Conservation (phyloP, 2,113 vertebrate genomes). For the Rhinolophus ferrumequinum region DNA sequence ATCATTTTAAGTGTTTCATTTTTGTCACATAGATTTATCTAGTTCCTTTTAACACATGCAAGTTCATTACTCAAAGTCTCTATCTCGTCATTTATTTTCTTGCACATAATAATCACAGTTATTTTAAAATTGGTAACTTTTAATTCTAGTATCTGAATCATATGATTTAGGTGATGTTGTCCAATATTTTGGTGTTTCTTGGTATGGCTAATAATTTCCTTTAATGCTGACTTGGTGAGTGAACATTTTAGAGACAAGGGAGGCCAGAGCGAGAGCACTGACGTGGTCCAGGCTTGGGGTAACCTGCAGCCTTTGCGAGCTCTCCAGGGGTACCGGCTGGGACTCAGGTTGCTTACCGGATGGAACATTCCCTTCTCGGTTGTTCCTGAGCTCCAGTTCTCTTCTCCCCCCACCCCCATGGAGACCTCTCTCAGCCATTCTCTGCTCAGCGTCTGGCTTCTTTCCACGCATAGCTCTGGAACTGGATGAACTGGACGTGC, state of each 20-base stretch:
- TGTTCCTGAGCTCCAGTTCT: neutral
- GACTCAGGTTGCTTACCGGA: neutral
- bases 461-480: neutral
- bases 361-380: neutral
- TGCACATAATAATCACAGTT: neutral
- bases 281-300: too few species aligned
- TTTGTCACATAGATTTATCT: too few species aligned
- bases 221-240: neutral
- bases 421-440: neutral
- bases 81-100: neutral
- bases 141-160: too few species aligned
- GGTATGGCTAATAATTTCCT: neutral
- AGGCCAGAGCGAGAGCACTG: neutral
- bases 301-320: neutral
- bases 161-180: neutral
- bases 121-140: neutral
- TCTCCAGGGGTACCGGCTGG: neutral
- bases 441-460: neutral
- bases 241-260: neutral
- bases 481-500: too few species aligned
- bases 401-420: too few species aligned
- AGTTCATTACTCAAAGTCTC: too few species aligned
- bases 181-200: neutral
- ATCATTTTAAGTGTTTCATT: too few species aligned
- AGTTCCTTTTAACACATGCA: too few species aligned